Evolutionary conservation across 2,888 invertebrate genomes (phyloP).

Genomic region (Malacosoma neustria): DNA sequence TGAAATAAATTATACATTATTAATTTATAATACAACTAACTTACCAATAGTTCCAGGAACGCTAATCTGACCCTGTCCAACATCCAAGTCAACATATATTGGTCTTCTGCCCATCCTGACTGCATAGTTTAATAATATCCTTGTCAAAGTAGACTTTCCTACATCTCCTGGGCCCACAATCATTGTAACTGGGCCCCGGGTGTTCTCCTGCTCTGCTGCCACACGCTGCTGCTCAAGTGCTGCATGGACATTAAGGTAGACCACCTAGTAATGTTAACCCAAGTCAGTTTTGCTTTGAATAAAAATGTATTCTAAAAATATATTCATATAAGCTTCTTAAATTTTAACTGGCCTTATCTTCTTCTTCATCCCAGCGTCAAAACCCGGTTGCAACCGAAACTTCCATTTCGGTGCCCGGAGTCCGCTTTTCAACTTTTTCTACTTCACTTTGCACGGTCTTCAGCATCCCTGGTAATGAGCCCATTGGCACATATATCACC

Average conservation of each 20-base stretch:
- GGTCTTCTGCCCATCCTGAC: constrained; percentile 92
- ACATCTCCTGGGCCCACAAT: constrained; percentile 96
- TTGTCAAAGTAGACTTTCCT: constrained; percentile 94
- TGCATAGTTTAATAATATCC: constrained; percentile 94
- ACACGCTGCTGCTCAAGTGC: constrained; percentile 93
- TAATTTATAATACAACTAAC: constrained; percentile 10
- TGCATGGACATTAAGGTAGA: constrained; percentile 96
- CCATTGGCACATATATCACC: too few species aligned
- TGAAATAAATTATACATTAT: background rate
- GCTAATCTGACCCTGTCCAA: constrained; percentile 94
- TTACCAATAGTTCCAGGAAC: constrained; percentile 92
- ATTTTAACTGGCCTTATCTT: too few species aligned
- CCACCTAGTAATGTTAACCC: constrained; percentile 69
- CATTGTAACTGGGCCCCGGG: constrained; percentile 89
- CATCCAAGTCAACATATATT: constrained; percentile 95
- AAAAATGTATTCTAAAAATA: too few species aligned
- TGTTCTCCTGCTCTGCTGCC: constrained; percentile 83
- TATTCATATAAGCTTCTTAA: too few species aligned
- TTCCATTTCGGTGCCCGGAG: too few species aligned
- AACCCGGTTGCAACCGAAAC: too few species aligned
- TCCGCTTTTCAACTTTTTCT: too few species aligned
- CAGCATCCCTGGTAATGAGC: too few species aligned
- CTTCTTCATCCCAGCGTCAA: too few species aligned
- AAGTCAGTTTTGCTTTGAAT: too few species aligned
- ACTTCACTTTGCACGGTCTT: too few species aligned